Base-by-base conservation (phyloP, 2,113 vertebrate genomes). In the Megalops atlanticus region DNA sequence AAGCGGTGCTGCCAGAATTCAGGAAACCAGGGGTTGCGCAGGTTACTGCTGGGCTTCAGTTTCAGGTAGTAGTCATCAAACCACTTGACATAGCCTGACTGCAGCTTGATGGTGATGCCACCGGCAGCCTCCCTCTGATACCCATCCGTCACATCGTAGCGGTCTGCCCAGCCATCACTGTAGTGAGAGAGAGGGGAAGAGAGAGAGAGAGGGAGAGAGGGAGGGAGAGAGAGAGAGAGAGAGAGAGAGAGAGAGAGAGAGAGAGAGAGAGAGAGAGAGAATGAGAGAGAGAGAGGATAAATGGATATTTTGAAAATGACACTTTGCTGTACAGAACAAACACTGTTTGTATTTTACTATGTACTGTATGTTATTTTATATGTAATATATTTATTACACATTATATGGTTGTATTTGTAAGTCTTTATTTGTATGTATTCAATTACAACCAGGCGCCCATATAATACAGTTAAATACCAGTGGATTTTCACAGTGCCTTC, bases 1-100 rank as follows among this genome's bases (percentile, higher is more conserved):
- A 99, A 99, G 45, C 94, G 93, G 45, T 95, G 97, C 84, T 99
- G 98, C 98, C 98, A 99, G 89, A 99, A 99, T 86, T 99, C 98
- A 39, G 96, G 95, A 90, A 99, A 99, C 98, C 98, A 99, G 5
- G 98, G 98, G 84, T 99, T 98, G 70, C 97, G 93, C 41, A 92
- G 93, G 85, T 99, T 99, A 83, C 92, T 95, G 85, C 98, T 96
- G 16, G 97, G 98, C 80, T 94, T 95, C 81, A 99, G 95, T 85
- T 97, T 93, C 84, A 99, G 91, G 90, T 99, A 99, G 89, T 99
- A 99, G 86, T 99, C 95, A 82, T 99, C 98, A 74, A 99, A 99
- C 98, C 98, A 99, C 85, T 96, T 96, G 88, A 99, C 97, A 0
- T 98, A 96, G 0, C 97, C 96, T 12, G 98, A 99, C 81, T 99